Evolutionary conservation across 2,113 vertebrate genomes (phyloP).

Genomic region (Mastomys coucha): DNA sequence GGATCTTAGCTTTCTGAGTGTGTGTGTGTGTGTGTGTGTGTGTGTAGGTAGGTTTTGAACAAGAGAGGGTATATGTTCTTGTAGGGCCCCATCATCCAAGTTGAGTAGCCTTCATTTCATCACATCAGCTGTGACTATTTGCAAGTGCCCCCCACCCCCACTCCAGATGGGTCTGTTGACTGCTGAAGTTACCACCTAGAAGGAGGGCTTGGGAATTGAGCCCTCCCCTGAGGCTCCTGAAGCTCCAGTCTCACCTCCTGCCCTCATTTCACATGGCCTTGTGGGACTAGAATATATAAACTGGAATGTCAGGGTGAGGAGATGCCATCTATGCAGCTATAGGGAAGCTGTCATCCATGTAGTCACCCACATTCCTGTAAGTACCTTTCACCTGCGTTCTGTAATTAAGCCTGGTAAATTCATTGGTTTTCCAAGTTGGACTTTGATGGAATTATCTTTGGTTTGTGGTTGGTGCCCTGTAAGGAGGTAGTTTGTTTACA

Average conservation of each 20-base stretch:
- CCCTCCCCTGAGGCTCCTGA: background rate
- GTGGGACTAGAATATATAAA: background rate
- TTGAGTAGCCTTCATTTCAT: background rate
- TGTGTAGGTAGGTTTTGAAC: background rate
- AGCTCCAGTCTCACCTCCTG: background rate
- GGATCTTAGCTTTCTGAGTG: background rate
- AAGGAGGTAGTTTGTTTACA: background rate
- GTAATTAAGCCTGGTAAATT: background rate
- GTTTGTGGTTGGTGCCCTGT: background rate
- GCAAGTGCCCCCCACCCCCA: background rate
- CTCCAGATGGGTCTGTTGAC: background rate
- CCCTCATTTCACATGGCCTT: background rate
- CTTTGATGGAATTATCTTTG: background rate
- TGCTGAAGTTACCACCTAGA: background rate
- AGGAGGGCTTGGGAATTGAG: background rate
- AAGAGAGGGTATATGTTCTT: background rate
- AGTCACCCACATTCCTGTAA: background rate
- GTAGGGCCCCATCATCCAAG: background rate
- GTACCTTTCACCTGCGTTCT: background rate
- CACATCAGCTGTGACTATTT: background rate
- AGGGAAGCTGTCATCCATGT: background rate
- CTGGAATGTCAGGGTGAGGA: background rate
- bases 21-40: background rate
- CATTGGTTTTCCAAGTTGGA: background rate
- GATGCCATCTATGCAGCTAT: background rate